Evolutionary conservation across 2,113 vertebrate species (phyloP).

Genomic region (Hassar affinis): DNA sequence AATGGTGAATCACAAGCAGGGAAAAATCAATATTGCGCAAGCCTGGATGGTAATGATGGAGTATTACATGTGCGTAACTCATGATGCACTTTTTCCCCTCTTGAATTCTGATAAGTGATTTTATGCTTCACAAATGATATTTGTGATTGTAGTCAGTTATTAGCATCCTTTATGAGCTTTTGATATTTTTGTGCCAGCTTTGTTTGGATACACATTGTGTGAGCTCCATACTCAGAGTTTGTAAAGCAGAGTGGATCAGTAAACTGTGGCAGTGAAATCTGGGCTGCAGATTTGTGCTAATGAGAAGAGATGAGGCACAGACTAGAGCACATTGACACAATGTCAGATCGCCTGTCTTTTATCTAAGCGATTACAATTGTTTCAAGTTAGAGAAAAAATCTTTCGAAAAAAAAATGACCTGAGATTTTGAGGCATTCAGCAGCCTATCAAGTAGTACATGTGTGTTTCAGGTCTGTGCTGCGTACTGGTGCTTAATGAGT

Average conservation of each 20-base stretch:
- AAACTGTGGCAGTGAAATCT: constrained; percentile 33
- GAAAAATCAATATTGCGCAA: background rate
- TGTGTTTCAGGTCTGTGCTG: background rate
- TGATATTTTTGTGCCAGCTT: background rate
- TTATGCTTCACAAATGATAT: constrained; percentile 1
- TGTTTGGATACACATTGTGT: constrained; percentile 4
- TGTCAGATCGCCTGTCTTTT: background rate
- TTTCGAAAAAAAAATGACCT: background rate
- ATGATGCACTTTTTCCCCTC: background rate
- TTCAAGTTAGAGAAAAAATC: background rate
- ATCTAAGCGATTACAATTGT: background rate
- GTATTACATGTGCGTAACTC: background rate
- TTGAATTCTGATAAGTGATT: background rate
- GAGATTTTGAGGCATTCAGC: background rate
- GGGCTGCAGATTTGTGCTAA: constrained; percentile 34
- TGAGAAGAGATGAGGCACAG: constrained; percentile 28
- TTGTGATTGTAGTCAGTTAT: background rate
- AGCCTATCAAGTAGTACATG: background rate
- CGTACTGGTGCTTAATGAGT: background rate
- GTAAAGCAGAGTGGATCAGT: constrained; percentile 28
- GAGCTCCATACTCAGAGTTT: constrained; percentile 41
- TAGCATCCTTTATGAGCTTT: background rate
- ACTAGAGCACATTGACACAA: constrained; percentile 13
- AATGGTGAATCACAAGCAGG: background rate
- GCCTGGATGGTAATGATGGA: background rate